Conservation (phyloP, 2,888 invertebrate species). For the Antitype chi region DNA sequence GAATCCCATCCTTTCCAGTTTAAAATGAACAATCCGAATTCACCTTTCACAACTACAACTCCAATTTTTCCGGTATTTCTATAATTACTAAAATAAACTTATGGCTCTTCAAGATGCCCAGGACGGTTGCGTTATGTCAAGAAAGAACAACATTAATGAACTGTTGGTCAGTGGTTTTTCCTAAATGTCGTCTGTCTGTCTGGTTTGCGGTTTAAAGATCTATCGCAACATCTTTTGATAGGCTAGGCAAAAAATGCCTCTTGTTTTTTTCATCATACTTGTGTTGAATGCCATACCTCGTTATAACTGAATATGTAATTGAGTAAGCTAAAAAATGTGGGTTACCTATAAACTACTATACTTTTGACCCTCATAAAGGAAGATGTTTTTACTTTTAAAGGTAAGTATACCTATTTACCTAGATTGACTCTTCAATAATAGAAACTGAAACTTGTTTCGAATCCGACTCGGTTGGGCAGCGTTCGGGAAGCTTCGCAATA, state of each 20-base stretch:
- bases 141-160: not conserved
- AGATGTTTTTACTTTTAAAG: not conserved
- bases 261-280: conserved; percentile 12
- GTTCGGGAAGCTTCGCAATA: too few relatives aligned
- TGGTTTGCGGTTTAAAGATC: conserved; percentile 48
- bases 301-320: conserved; percentile 3
- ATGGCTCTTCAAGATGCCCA: not conserved
- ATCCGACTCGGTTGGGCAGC: too few relatives aligned
- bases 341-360: too few relatives aligned
- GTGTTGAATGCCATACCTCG: conserved; percentile 28
- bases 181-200: conserved; percentile 34
- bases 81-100: not conserved
- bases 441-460: not conserved
- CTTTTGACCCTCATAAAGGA: not conserved
- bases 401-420: not conserved
- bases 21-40: not conserved
- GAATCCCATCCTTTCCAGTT: not conserved
- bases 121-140: not conserved
- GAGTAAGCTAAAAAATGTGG: conserved; percentile 5
- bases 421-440: not conserved
- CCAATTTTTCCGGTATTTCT: not conserved
- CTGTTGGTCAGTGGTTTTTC: conserved; percentile 30
- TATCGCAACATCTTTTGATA: conserved; percentile 43
- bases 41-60: too few relatives aligned
- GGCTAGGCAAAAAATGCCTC: conserved; percentile 22